phyloP scores from a whole-genome alignment of 2,797 vertebrate genomes.

The Catostomus latipinnis region DNA sequence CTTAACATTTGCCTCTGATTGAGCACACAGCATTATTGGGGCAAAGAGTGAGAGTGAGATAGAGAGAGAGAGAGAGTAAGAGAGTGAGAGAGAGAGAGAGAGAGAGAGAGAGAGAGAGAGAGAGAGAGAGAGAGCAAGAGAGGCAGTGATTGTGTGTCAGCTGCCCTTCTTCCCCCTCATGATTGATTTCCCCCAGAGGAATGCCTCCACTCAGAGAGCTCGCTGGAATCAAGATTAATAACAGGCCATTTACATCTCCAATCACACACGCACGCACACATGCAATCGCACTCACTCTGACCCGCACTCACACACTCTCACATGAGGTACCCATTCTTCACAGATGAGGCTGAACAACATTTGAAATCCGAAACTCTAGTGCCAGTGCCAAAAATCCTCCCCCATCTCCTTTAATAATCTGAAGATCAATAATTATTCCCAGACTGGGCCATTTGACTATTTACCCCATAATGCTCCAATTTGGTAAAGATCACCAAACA shows the following conservation, averaged over 20 bases:
- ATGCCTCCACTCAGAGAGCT: conserved; percentile 65
- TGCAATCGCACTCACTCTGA: conserved; percentile 33
- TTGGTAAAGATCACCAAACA: conserved; percentile 6
- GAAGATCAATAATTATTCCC: conserved; percentile 62
- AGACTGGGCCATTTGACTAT: conserved; percentile 38
- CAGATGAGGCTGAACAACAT: conserved; percentile 46
- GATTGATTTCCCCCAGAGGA: conserved; percentile 73
- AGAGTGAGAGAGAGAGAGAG: conserved; percentile 58
- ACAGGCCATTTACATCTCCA: conserved; percentile 72
- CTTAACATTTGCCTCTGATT: conserved; percentile 49
- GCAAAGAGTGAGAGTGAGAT: conserved; percentile 69
- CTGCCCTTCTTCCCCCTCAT: conserved; percentile 57
- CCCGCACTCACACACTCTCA: conserved; percentile 48
- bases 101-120: conserved; percentile 55
- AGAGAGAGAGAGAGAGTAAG: conserved; percentile 56
- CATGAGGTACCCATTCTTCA: conserved; percentile 49
- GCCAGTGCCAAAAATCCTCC: conserved; percentile 51
- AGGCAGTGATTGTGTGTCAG: conserved; percentile 61
- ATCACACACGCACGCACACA: conserved; percentile 56
- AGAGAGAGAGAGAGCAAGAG: conserved; percentile 41
- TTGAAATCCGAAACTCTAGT: conserved; percentile 57
- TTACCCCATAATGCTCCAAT: conserved; percentile 25
- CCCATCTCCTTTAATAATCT: conserved; percentile 60
- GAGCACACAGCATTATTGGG: conserved; percentile 34
- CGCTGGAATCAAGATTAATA: conserved; percentile 75